Conservation (phyloP, 2,113 vertebrate genomes). For the Brachionichthys hirsutus region DNA sequence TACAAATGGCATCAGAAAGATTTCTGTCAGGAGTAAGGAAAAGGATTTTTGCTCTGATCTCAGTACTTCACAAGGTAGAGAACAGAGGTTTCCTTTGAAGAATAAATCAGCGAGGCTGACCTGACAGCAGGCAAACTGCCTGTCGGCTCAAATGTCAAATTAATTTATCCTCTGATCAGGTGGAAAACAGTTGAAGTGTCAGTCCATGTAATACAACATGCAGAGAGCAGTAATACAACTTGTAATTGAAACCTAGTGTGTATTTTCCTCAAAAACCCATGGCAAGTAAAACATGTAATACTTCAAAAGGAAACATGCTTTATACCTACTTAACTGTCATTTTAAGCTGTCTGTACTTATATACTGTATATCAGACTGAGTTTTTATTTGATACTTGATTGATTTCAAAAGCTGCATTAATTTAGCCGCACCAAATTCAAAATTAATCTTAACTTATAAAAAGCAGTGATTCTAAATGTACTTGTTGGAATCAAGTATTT, state of each 20-base stretch:
- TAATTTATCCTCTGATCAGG: slow-evolving; percentile 70
- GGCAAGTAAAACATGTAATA: slow-evolving; percentile 1
- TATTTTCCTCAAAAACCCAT: slow-evolving; percentile 1
- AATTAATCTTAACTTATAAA: slow-evolving; percentile 7
- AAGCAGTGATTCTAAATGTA: slow-evolving; percentile 7
- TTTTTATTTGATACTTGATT: background rate
- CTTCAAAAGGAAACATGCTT: background rate
- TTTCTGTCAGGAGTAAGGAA: slow-evolving; percentile 31
- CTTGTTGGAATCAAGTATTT: slow-evolving; percentile 16
- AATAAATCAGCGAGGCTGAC: slow-evolving; percentile 41
- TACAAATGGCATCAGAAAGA: slow-evolving; percentile 31
- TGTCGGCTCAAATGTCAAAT: slow-evolving; percentile 74
- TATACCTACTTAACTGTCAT: background rate
- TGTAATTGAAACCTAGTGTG: slow-evolving; percentile 6
- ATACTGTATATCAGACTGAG: no score
- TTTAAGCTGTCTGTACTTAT: background rate
- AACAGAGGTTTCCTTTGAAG: slow-evolving; percentile 48
- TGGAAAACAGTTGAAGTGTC: slow-evolving; percentile 70
- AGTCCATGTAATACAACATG: slow-evolving; percentile 47
- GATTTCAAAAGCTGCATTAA: slow-evolving; percentile 1
- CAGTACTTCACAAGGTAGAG: slow-evolving; percentile 47
- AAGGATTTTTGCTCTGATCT: slow-evolving; percentile 53
- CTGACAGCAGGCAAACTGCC: slow-evolving; percentile 51
- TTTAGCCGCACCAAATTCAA: background rate
- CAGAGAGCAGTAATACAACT: no score